Evolutionary conservation across 2,113 vertebrate species (phyloP).

Genomic region (Gymnocephalus cernua): DNA sequence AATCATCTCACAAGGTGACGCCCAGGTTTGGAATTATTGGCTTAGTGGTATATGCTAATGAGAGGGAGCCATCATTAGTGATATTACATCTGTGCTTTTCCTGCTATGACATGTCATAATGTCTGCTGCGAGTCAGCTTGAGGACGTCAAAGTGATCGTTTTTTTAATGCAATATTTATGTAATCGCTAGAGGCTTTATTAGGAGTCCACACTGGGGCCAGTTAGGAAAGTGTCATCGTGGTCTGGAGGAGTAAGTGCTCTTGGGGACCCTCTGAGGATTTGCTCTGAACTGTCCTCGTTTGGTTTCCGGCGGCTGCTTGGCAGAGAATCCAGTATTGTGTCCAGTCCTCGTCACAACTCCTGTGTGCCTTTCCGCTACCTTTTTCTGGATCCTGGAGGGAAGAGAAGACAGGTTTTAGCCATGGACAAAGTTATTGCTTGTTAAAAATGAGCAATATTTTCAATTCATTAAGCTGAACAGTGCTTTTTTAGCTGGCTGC

Average conservation of each 20-base stretch:
- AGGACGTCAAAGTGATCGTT: neutral
- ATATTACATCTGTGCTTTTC: neutral
- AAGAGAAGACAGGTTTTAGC: conserved; percentile 30
- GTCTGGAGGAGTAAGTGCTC: conserved; percentile 60
- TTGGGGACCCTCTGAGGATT: conserved; percentile 73
- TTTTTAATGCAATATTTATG: conserved; percentile 39
- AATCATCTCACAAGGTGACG: too few species aligned
- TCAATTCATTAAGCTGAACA: conserved; percentile 16
- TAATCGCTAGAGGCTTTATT: conserved; percentile 55
- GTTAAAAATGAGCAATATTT: conserved; percentile 11
- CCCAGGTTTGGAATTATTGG: too few species aligned
- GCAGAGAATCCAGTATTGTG: conserved; percentile 25
- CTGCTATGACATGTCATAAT: neutral
- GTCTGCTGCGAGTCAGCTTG: neutral
- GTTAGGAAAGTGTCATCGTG: conserved; percentile 65
- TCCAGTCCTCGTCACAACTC: conserved; percentile 36
- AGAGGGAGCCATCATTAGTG: neutral
- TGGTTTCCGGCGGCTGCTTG: conserved; percentile 35
- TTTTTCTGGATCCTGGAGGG: conserved; percentile 75
- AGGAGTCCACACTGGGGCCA: conserved; percentile 61
- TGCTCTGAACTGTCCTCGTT: conserved; percentile 59
- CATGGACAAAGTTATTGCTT: conserved; percentile 9
- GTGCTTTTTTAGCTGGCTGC: neutral
- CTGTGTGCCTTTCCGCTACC: conserved; percentile 45
- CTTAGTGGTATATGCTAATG: neutral